A percentile compares a stretch with the other conserved stretches of the same genome.
phyloP scores from a whole-genome alignment of 2,888 invertebrate genomes.

The Drosophila dives region DNA sequence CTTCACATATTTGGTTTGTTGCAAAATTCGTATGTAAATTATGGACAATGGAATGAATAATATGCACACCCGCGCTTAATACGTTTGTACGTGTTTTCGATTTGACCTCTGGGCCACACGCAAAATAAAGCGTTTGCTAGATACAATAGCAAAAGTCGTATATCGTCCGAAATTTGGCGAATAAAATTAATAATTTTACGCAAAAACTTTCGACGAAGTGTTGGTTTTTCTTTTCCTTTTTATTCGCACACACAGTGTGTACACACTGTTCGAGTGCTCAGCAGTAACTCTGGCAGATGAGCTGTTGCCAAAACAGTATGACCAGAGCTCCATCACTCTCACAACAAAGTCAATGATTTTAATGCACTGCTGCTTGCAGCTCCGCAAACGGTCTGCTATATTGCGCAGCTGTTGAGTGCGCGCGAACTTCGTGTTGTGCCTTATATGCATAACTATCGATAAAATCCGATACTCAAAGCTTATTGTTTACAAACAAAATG shows the following conservation, averaged over 20 bases:
- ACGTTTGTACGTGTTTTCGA: slow-evolving; percentile 66
- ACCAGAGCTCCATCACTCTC: slow-evolving; percentile 12
- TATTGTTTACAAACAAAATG: slow-evolving; percentile 55
- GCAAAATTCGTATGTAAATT: slow-evolving; percentile 72
- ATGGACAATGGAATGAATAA: slow-evolving; percentile 66
- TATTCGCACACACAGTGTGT: slow-evolving; percentile 50
- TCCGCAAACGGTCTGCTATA: slow-evolving; percentile 8
- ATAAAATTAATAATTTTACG: slow-evolving; percentile 51
- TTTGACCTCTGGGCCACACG: slow-evolving; percentile 64
- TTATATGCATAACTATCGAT: slow-evolving; percentile 22
- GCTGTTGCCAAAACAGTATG: slow-evolving; percentile 40
- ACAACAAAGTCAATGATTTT: not conserved
- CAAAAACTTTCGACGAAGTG: slow-evolving; percentile 73
- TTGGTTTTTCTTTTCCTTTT: slow-evolving; percentile 65
- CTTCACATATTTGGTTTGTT: slow-evolving; percentile 55
- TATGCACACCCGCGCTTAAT: slow-evolving; percentile 62
- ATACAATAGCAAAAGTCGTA: slow-evolving; percentile 43
- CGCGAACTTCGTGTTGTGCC: not conserved
- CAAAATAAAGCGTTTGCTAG: slow-evolving; percentile 44
- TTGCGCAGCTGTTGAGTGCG: slow-evolving; percentile 3
- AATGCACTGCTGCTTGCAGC: not conserved
- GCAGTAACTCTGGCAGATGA: slow-evolving; percentile 20
- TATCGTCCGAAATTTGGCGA: slow-evolving; percentile 62
- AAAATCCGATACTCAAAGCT: slow-evolving; percentile 5
- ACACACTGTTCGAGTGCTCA: slow-evolving; percentile 32